Conservation (phyloP, 2,113 vertebrate genomes). For the Alethe castanea region DNA sequence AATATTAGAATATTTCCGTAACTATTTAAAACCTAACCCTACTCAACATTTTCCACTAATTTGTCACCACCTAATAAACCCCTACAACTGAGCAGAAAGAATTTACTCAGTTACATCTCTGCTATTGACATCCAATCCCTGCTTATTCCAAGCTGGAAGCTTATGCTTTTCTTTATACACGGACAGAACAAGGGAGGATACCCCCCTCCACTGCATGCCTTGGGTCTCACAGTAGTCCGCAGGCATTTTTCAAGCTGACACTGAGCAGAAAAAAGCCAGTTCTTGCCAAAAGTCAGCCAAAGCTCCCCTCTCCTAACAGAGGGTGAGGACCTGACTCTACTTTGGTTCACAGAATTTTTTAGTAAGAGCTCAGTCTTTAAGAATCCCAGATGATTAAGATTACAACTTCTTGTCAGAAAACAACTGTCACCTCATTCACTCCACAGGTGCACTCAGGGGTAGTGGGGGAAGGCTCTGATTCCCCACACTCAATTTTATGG, state of each 20-base stretch:
- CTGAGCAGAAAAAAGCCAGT: neutral
- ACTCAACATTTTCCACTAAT: neutral
- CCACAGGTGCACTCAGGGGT: too few relatives aligned
- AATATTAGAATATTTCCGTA: neutral
- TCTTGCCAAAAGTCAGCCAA: neutral
- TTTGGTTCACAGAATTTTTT: neutral
- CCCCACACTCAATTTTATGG: neutral
- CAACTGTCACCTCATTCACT: neutral
- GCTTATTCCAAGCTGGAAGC: neutral
- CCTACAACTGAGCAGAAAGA: neutral
- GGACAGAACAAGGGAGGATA: neutral
- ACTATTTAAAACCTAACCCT: neutral
- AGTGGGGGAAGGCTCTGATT: neutral
- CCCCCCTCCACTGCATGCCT: neutral
- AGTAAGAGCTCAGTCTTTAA: neutral
- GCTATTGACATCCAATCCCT: neutral
- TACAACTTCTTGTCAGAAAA: neutral
- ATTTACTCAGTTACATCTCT: neutral
- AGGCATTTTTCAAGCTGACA: neutral
- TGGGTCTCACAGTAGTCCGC: neutral
- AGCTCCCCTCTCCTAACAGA: neutral
- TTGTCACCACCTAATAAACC: neutral
- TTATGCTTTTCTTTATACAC: neutral
- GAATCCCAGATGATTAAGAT: neutral
- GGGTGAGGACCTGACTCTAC: neutral